Percentiles rank a stretch among this genome's conserved stretches.
These are phyloP conservation scores for Noctua janthina DNA, from an alignment of 2,888 invertebrate genomes.

Conservation along the genomic window DNA sequence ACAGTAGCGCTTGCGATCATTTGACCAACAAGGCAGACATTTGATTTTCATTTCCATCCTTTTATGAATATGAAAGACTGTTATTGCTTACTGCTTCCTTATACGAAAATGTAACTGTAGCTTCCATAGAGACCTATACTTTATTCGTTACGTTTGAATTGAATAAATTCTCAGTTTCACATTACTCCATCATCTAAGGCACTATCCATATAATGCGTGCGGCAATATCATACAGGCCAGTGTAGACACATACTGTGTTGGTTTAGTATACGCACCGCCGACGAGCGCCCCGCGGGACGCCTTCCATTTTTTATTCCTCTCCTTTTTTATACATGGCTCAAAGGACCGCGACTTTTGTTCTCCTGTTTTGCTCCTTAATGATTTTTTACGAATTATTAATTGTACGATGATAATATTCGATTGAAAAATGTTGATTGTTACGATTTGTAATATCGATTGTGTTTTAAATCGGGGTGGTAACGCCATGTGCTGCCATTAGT, in stretches of 20 bases:
- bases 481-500: conserved; percentile 68
- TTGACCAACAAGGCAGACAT: background rate
- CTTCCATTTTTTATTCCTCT: conserved; percentile 76
- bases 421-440: conserved; percentile 87
- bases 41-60: background rate
- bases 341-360: conserved; percentile 89
- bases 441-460: conserved; percentile 77
- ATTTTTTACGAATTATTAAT: conserved; percentile 90
- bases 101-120: background rate
- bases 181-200: conserved; percentile 50
- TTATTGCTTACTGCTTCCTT: conserved; percentile 6
- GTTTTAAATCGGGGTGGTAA: conserved; percentile 68
- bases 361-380: conserved; percentile 89
- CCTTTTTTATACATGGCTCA: conserved; percentile 84
- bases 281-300: conserved; percentile 81
- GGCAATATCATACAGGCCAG: conserved; percentile 74
- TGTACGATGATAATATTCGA: conserved; percentile 85
- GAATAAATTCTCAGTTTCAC: conserved; percentile 43
- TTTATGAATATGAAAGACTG: background rate
- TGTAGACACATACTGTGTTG: conserved; percentile 87
- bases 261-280: conserved; percentile 80
- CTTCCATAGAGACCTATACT: background rate
- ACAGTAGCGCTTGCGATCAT: background rate
- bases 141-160: conserved; percentile 22
- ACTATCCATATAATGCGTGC: conserved; percentile 61